Evolutionary conservation across 2,888 invertebrate species (phyloP).

Genomic region (Diadromus collaris): DNA sequence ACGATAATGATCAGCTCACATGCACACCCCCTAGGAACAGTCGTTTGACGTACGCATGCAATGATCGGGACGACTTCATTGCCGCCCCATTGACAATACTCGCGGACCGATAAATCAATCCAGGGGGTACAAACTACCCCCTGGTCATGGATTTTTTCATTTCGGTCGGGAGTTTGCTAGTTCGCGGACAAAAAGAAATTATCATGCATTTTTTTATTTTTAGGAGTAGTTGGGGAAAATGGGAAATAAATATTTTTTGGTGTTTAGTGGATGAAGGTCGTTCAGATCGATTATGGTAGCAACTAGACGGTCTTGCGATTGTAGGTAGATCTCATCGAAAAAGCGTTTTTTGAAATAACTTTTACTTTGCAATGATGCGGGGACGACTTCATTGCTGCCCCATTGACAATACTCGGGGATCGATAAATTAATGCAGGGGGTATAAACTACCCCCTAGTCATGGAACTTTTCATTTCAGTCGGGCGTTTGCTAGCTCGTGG

Average conservation of each 20-base stretch:
- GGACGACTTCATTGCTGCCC: conserved; percentile 67
- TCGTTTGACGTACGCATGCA: conserved; percentile 8
- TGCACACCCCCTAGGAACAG: conserved; percentile 49
- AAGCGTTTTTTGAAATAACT: too few relatives aligned
- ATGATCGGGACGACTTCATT: conserved; percentile 67
- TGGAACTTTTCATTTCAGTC: conserved; percentile 6
- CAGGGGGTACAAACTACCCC: conserved; percentile 18
- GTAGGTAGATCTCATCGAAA: too few relatives aligned
- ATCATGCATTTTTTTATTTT: background rate
- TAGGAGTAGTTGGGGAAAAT: background rate
- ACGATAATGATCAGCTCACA: conserved; percentile 57
- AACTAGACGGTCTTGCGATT: too few relatives aligned
- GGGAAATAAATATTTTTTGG: background rate
- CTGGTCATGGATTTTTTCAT: conserved; percentile 6
- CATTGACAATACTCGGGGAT: conserved; percentile 65
- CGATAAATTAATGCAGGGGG: conserved; percentile 63
- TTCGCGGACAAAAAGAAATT: conserved; percentile 10
- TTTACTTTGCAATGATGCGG: too few relatives aligned
- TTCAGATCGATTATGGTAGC: too few relatives aligned
- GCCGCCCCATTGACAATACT: conserved; percentile 64
- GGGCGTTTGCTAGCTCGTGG: conserved; percentile 6
- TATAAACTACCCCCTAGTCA: conserved; percentile 2
- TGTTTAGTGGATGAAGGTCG: background rate
- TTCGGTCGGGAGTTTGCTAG: background rate
- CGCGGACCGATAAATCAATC: conserved; percentile 65